phyloP scores from a whole-genome alignment of 1,140 invertebrate species.

The Triops cancriformis region DNA sequence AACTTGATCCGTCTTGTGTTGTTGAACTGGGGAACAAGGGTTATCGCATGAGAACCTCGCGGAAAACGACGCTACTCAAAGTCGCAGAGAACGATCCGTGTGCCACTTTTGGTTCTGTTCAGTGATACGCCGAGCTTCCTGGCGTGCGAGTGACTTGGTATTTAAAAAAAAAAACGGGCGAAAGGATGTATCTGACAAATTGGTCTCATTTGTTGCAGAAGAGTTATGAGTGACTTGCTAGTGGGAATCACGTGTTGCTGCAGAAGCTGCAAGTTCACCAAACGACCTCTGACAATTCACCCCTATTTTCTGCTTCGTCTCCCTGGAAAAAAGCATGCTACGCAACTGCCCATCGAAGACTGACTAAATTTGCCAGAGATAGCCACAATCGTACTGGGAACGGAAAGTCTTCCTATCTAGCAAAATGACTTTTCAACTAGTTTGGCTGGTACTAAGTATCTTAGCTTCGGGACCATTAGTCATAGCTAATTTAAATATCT shows the following conservation, averaged over 20 bases:
- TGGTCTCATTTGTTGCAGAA: background rate
- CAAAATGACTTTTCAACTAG: background rate
- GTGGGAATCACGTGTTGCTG: background rate
- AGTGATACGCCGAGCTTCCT: background rate
- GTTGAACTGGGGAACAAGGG: background rate
- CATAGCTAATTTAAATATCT: conserved; percentile 22
- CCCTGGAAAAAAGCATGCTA: background rate
- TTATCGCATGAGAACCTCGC: background rate
- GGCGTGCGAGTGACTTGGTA: background rate
- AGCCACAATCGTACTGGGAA: background rate
- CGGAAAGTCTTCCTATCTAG: background rate
- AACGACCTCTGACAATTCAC: background rate
- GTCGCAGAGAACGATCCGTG: background rate
- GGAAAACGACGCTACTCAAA: background rate
- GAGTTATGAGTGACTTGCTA: background rate
- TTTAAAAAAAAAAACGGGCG: background rate
- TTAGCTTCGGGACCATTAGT: background rate
- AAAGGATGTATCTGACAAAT: background rate
- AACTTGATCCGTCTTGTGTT: background rate
- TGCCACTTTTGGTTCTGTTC: background rate
- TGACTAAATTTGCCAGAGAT: background rate
- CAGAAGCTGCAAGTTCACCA: background rate
- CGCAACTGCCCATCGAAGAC: background rate
- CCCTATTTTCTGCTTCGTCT: background rate
- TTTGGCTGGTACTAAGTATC: background rate